phyloP scores from a whole-genome alignment of 2,888 invertebrate genomes.

The Argyra leucocephala region DNA sequence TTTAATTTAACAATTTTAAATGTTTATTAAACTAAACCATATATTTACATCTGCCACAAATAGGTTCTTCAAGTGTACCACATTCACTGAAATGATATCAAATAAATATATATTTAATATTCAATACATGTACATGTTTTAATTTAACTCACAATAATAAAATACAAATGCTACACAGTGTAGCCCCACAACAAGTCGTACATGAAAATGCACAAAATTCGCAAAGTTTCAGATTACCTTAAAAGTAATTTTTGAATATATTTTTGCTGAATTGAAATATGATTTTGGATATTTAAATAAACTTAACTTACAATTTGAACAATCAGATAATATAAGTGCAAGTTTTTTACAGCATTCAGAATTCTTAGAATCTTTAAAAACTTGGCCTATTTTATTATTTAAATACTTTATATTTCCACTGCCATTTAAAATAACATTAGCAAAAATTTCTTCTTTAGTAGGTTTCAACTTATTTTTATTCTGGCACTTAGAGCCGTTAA shows the following conservation, averaged over 20 bases:
- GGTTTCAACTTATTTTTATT: background rate
- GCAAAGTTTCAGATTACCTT: slow-evolving; percentile 23
- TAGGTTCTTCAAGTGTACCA: slow-evolving; percentile 23
- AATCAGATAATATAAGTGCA: slow-evolving; percentile 24
- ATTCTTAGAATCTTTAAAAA: slow-evolving; percentile 19
- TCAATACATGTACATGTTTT: background rate
- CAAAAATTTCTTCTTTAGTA: background rate
- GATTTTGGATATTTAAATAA: background rate
- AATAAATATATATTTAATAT: no score
- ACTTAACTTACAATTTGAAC: slow-evolving; percentile 22
- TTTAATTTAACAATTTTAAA: background rate
- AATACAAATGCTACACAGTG: slow-evolving; percentile 25
- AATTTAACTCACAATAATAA: slow-evolving; percentile 25
- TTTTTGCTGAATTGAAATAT: no score
- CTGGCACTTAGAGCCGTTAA: background rate
- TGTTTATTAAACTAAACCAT: slow-evolving; percentile 15
- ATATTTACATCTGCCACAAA: slow-evolving; percentile 15
- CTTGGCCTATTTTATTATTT: slow-evolving; percentile 17
- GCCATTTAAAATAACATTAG: background rate
- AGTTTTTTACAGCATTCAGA: slow-evolving; percentile 25
- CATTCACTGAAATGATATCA: slow-evolving; percentile 20
- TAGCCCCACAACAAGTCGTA: slow-evolving; percentile 20
- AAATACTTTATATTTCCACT: background rate
- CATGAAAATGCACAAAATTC: slow-evolving; percentile 27
- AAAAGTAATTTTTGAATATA: background rate